Evolutionary conservation across 1,140 invertebrate genomes (phyloP), one percentile per base, ranked within the genome.

Genomic region (Phortica variegata): DNA sequence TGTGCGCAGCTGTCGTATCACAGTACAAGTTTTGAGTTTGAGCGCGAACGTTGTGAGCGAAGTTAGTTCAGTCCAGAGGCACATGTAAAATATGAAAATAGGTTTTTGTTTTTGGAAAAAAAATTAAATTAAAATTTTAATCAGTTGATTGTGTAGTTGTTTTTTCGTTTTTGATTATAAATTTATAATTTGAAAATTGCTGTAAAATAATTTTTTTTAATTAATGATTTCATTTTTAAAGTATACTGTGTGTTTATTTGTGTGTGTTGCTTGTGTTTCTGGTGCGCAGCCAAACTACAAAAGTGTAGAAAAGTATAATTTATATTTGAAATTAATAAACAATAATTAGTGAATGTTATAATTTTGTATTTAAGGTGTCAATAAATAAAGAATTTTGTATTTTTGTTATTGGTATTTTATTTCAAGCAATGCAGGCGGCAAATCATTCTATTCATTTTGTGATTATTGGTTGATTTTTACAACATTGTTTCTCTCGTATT

Each of bases 41-140:
- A 19, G 20, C 26, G 42, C 9, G 16, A 12, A 19, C 21, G 33
- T 55, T 46, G 34, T 26, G 37, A 37, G 34, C 36, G 33, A 45
- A 2, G n/a, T 37, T 45, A 15, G 12, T 16, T 6, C 13, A 36
- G 34, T 36, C 20, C 16, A 10, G 34, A 29, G 37, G 18, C 31
- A 61, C 52, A 65, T 62, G 61, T 45, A 65, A n/a, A n/a, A n/a
- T n/a, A 56, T 33, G 40, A 53, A 59, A n/a, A n/a, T n/a, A n/a
- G n/a, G n/a, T n/a, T n/a, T n/a, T n/a, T n/a, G n/a, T n/a, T n/a
- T n/a, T n/a, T n/a, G n/a, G n/a, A n/a, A n/a, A n/a, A n/a, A n/a
- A n/a, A n/a, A n/a, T n/a, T n/a, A n/a, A n/a, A n/a, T n/a, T n/a
- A n/a, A n/a, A n/a, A n/a, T n/a, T n/a, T n/a, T n/a, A n/a, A n/a